These are phyloP conservation scores for Mesocricetus auratus DNA, from an alignment of 2,113 vertebrate species.

Conservation along the genomic window DNA sequence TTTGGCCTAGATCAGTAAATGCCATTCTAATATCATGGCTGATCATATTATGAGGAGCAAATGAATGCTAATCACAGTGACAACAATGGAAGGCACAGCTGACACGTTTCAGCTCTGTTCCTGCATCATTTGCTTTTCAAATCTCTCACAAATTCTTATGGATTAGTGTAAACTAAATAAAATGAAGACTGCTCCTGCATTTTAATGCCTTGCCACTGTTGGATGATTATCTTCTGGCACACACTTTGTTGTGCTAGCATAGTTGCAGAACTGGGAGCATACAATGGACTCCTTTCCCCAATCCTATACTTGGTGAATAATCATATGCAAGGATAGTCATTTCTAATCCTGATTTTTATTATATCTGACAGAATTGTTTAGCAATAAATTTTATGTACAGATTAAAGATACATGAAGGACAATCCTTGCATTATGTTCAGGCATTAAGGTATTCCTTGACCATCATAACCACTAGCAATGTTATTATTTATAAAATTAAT, in stretches of 20 bases:
- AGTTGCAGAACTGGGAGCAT: background rate
- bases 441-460: background rate
- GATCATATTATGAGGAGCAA: background rate
- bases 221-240: background rate
- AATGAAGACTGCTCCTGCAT: background rate
- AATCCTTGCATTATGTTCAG: background rate
- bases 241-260: background rate
- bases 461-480: background rate
- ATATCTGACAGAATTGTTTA: background rate
- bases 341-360: background rate
- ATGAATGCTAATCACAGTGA: background rate
- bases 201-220: background rate
- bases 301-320: background rate
- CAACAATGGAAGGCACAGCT: background rate
- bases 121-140: background rate
- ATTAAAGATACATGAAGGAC: background rate
- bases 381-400: background rate
- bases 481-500: background rate
- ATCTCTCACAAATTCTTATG: background rate
- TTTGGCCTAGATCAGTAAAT: conserved; percentile 22
- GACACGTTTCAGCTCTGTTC: background rate
- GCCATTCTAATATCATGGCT: conserved; percentile 1
- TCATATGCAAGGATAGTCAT: background rate
- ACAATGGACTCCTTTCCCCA: background rate
- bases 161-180: conserved; percentile 36